Evolutionary conservation across 2,888 invertebrate genomes (phyloP), one percentile per base, ranked within the genome.

Genomic region (Troilus luridus): DNA sequence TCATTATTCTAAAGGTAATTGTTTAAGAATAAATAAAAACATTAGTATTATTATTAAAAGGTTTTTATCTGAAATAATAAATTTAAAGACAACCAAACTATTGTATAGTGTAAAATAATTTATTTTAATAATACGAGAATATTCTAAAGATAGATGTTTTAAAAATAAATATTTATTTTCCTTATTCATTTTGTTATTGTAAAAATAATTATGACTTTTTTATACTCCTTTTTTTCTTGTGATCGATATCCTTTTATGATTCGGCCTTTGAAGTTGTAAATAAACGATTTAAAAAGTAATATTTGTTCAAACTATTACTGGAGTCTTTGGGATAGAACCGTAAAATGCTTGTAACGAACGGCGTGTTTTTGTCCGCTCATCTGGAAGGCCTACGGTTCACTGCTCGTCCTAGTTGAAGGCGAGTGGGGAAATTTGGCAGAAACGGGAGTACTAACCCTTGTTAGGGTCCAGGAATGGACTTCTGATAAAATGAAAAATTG

Each of bases 391-490:
- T 56, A 85, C 85, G 85, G 85, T 85, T 85, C 85, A 85, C 85
- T n/a, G 85, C 85, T 56, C 85, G 56, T 85, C 85, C 85, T 85
- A 85, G 85, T 85, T 85, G 85, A 85, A 58, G 54, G 54, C 54
- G 56, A 85, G 56, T 58, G 85, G n/a, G 85, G 56, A 85, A 85
- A 85, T 85, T 85, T 58, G 85, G 85, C 85, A 58, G n/a, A 85
- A 58, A 56, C 56, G 85, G 19, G 85, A 85, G 41, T 77, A 77
- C 14, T 41, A 77, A 27, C 72, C 41, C 72, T 77, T 27, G 24
- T 24, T 41, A 11, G 11, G 2, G 64, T 64, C n/a, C 64, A 11
- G n/a, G n/a, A 64, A 64, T n/a, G 64, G n/a, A n/a, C 64, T 2
- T 64, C 11, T 62, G 62, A 62, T 21, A 62, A 62, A 62, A 62